Conservation (phyloP, 1,140 invertebrate species). For the Drosophila insularis region DNA sequence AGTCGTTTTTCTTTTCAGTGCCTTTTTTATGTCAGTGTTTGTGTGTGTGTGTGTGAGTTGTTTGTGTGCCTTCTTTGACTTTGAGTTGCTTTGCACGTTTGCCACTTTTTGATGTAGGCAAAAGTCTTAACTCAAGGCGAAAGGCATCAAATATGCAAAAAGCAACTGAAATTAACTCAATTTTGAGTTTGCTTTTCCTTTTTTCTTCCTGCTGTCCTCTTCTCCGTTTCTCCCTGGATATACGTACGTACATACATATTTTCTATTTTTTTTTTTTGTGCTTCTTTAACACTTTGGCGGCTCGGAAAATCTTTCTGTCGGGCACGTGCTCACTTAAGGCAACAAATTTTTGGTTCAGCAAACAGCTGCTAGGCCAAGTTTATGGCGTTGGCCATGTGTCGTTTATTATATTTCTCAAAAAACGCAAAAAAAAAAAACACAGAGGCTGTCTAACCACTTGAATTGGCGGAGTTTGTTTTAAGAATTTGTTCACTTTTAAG, state of each 20-base stretch:
- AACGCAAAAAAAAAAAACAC: neutral
- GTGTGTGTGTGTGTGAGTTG: neutral
- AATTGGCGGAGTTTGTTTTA: neutral
- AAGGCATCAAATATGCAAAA: slow-evolving; percentile 46
- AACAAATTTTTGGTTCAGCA: slow-evolving; percentile 10
- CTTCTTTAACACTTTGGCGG: slow-evolving; percentile 8
- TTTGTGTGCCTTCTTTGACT: slow-evolving; percentile 7
- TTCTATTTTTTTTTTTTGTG: neutral
- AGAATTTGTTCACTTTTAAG: neutral
- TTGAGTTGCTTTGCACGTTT: slow-evolving; percentile 9
- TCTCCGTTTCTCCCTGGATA: neutral
- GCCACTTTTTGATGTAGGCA: slow-evolving; percentile 3
- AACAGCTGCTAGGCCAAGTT: slow-evolving; percentile 9
- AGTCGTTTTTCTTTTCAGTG: slow-evolving; percentile 4
- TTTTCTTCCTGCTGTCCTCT: neutral
- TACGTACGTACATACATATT: too few species aligned
- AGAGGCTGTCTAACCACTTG: neutral
- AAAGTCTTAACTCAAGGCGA: slow-evolving; percentile 29
- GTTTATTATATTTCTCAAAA: neutral
- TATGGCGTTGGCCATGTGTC: slow-evolving; percentile 5
- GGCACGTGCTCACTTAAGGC: slow-evolving; percentile 8
- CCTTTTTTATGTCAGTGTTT: neutral
- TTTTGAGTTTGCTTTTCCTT: slow-evolving; percentile 26
- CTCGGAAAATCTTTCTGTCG: slow-evolving; percentile 4
- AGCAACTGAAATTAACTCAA: slow-evolving; percentile 51